phyloP scores from a whole-genome alignment of 2,797 vertebrate genomes.

The Tenualosa ilisha region DNA sequence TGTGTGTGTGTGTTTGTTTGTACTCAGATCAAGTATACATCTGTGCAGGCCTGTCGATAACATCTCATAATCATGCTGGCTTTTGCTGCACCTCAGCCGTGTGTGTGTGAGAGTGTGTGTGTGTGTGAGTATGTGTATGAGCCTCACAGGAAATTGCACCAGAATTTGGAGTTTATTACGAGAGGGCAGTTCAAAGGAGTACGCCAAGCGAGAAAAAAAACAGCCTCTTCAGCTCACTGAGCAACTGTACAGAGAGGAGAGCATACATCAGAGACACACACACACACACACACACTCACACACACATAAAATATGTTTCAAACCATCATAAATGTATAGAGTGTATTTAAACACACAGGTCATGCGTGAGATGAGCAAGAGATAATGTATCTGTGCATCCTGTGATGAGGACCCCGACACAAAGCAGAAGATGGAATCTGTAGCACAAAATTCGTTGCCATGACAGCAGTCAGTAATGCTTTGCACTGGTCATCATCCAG shows the following conservation, averaged over 20 bases:
- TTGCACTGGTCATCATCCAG: too few species aligned
- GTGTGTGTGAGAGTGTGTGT: conserved; percentile 8
- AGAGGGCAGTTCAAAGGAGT: conserved; percentile 45
- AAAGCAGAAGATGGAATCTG: too few species aligned
- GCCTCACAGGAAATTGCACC: conserved; percentile 10
- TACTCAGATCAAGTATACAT: neutral
- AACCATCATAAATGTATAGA: too few species aligned
- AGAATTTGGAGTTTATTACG: conserved; percentile 2
- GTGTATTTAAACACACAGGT: too few species aligned
- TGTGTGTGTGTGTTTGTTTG: too few species aligned
- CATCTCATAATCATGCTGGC: conserved; percentile 7
- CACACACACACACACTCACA: conserved; percentile 33
- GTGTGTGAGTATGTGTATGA: neutral
- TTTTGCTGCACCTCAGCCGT: conserved; percentile 1
- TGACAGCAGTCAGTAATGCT: too few species aligned
- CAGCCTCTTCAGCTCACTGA: conserved; percentile 54
- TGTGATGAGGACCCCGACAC: too few species aligned
- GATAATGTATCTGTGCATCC: too few species aligned
- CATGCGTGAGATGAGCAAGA: too few species aligned
- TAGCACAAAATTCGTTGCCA: too few species aligned
- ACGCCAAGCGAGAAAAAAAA: conserved; percentile 54
- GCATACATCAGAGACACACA: conserved; percentile 22
- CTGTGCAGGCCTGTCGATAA: conserved; percentile 5
- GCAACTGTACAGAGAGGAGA: conserved; percentile 46
- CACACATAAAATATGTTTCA: conserved; percentile 16